Evolutionary conservation across 1,140 invertebrate genomes (phyloP), one percentile per base, ranked within the genome.

Genomic region (Phocides pigmalion): DNA sequence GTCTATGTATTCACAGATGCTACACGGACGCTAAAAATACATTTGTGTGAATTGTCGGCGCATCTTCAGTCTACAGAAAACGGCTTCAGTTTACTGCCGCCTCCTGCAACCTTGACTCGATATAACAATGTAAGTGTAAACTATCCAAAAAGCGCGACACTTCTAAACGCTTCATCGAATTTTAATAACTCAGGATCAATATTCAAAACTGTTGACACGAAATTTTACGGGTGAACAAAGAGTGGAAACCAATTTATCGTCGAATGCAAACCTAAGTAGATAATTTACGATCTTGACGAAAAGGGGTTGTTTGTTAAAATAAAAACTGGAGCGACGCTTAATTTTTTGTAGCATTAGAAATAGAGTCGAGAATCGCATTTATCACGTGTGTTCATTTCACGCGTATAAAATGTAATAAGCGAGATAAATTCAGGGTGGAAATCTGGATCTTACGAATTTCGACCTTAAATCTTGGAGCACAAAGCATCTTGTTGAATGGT

Each of bases 321-420:
- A 53, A 64, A 72, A 63, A 15, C 17, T 12, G 41, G 15, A 51
- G 25, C 49, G 28, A 32, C 19, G 37, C 19, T 56, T 19, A 53
- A 14, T 42, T 78, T 79, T 74, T 68, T 83, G 76, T 58, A 56
- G 56, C 49, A 37, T 69, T 64, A 50, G 58, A 62, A 67, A 78
- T 85, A 84, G 71, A 83, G 81, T 70, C 64, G 66, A 68, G 72
- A 82, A 79, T 87, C 67, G 81, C 72, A 76, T 82, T 72, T 72
- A 70, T 76, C 65, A 79, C 58, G 69, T 65, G 72, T 74, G 75
- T 68, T 82, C 74, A 82, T 85, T 82, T 79, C 78, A 81, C 76
- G 81, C 81, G 75, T 79, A 72, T 82, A 84, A 86, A 84, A 86
- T 83, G 73, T 83, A 87, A 84, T 84, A 84, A 84, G 79, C 68